A percentile compares a stretch with the other conserved stretches of the same genome.
Evolutionary conservation across 2,797 vertebrate species (phyloP).

Genomic region (Discoglossus pictus): DNA sequence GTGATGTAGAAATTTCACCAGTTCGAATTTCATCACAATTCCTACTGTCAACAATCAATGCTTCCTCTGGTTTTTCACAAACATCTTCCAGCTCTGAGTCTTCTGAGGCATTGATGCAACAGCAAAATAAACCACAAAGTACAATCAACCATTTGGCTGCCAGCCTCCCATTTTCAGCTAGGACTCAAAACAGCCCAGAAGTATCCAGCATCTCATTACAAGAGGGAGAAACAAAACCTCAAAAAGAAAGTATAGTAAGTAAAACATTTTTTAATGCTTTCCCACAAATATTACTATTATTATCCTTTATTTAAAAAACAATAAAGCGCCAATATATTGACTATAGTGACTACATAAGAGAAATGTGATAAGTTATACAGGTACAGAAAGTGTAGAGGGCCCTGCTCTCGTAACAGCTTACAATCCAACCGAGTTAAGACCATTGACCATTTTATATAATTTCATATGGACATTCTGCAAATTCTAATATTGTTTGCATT

Average conservation of each 20-base stretch:
- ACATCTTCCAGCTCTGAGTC: conserved; percentile 55
- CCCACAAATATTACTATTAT: background rate
- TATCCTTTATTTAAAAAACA: too few species aligned
- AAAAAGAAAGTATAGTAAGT: conserved; percentile 22
- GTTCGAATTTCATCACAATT: conserved; percentile 1
- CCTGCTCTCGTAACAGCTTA: too few species aligned
- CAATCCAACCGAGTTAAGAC: too few species aligned
- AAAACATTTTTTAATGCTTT: background rate
- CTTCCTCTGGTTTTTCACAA: conserved; percentile 61
- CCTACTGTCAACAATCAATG: accelerated
- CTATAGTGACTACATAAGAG: background rate
- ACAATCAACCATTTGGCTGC: background rate
- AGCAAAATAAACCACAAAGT: conserved; percentile 45
- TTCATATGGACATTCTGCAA: too few species aligned
- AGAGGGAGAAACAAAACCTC: background rate
- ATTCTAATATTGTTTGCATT: too few species aligned
- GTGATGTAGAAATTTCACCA: accelerated
- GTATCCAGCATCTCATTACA: background rate
- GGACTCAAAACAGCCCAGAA: background rate
- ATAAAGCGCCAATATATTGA: too few species aligned
- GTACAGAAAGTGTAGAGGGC: too few species aligned
- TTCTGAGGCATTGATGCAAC: conserved; percentile 55
- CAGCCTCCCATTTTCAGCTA: background rate
- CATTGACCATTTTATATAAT: too few species aligned
- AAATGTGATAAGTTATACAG: too few species aligned